Conservation (phyloP, 2,113 vertebrate species). For the Lathamus discolor region DNA sequence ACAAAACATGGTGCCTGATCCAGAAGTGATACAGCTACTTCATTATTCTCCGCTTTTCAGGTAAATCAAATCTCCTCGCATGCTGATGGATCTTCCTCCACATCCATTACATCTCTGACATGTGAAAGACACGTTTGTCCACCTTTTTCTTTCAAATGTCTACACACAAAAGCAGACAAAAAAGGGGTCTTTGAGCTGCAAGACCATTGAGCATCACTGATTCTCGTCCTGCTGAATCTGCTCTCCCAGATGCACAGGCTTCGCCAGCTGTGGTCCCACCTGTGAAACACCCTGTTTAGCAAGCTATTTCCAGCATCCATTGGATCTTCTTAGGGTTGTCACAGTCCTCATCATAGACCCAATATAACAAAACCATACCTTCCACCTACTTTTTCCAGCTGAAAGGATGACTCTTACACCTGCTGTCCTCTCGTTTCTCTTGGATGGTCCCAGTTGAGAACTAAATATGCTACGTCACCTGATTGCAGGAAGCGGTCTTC, state of each 20-base stretch:
- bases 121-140: neutral
- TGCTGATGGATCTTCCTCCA: neutral
- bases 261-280: neutral
- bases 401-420: neutral
- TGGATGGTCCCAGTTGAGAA: neutral
- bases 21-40: neutral
- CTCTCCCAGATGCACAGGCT: neutral
- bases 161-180: neutral
- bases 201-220: neutral
- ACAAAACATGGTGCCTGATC: neutral
- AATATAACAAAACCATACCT: neutral
- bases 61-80: neutral
- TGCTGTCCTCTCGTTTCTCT: neutral
- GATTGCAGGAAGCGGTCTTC: neutral
- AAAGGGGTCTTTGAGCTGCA: neutral
- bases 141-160: neutral
- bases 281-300: neutral
- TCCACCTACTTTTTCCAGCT: neutral
- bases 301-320: neutral
- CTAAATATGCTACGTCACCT: neutral
- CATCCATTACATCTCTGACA: neutral
- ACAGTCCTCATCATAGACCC: neutral
- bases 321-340: neutral
- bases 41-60: neutral
- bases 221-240: neutral